Conservation (phyloP, 2,888 invertebrate species). For the Eueremaeus valkanovi region DNA sequence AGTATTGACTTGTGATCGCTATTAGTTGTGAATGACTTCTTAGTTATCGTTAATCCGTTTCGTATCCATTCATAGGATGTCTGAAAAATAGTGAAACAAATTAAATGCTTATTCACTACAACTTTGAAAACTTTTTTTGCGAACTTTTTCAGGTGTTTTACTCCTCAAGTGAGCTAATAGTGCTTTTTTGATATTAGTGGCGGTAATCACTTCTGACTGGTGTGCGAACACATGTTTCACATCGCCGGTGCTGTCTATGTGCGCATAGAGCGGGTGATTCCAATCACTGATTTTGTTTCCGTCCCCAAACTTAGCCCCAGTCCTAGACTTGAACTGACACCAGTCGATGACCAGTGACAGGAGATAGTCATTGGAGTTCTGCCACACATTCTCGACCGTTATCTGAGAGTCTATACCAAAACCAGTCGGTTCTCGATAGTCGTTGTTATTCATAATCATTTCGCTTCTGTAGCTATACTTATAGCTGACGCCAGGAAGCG, state of each 20-base stretch:
- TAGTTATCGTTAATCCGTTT: constrained; percentile 14
- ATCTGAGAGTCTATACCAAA: constrained; percentile 35
- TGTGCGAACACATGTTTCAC: constrained; percentile 5
- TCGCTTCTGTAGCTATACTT: constrained; percentile 37
- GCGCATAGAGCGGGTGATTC: constrained; percentile 34
- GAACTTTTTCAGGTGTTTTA: constrained; percentile 33
- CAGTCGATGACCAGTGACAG: constrained; percentile 5
- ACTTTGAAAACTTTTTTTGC: neutral
- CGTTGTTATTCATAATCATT: constrained; percentile 41
- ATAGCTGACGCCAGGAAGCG: constrained; percentile 32
- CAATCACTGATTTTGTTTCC: neutral
- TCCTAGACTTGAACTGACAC: constrained; percentile 34
- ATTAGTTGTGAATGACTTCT: constrained; percentile 21
- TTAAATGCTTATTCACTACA: neutral
- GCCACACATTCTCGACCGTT: constrained; percentile 42
- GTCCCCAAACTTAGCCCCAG: neutral
- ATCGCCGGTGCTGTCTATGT: constrained; percentile 34
- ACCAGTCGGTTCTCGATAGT: constrained; percentile 41
- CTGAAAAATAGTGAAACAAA: neutral
- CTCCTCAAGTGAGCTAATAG: constrained; percentile 32
- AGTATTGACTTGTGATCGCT: constrained; percentile 33
- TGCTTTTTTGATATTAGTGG: constrained; percentile 38
- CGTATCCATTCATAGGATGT: constrained; percentile 13
- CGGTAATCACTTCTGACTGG: constrained; percentile 17
- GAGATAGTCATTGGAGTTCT: constrained; percentile 36